phyloP scores from a whole-genome alignment of 2,113 vertebrate species.

The Hepsetus odoe region DNA sequence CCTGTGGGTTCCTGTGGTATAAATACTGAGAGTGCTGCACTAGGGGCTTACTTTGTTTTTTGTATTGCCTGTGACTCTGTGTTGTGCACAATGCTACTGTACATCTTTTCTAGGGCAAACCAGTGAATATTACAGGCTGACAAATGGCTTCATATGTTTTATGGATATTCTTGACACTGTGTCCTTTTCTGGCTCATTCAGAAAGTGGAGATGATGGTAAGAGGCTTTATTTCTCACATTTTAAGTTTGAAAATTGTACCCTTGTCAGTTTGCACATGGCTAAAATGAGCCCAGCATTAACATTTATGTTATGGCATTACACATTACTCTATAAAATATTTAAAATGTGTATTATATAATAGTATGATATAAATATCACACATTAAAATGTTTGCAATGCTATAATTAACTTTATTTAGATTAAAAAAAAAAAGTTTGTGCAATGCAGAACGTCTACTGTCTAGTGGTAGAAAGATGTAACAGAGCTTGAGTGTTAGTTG shows the following conservation, averaged over 20 bases:
- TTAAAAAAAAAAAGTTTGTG: no score
- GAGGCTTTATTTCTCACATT: not conserved
- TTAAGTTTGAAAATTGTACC: not conserved
- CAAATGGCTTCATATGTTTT: conserved; percentile 31
- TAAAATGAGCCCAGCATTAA: no score
- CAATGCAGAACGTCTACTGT: no score
- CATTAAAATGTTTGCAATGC: no score
- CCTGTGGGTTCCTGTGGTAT: conserved; percentile 37
- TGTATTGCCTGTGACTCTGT: conserved; percentile 2
- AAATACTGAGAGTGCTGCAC: conserved; percentile 19
- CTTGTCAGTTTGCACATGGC: no score
- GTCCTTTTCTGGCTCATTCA: conserved; percentile 21
- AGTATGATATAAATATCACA: no score
- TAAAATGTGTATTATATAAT: no score
- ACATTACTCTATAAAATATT: no score
- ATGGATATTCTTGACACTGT: conserved; percentile 24
- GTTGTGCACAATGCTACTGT: conserved; percentile 18
- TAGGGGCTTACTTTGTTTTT: not conserved
- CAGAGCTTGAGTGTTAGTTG: no score
- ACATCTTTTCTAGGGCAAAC: not conserved
- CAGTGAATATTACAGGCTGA: conserved; percentile 3
- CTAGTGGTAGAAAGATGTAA: no score
- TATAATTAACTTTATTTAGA: no score
- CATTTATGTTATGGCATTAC: no score
- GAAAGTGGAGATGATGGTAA: conserved; percentile 54